These are phyloP conservation scores for Clarias laeviceps DNA, from an alignment of 2,797 vertebrate species.

Conservation along the genomic window DNA sequence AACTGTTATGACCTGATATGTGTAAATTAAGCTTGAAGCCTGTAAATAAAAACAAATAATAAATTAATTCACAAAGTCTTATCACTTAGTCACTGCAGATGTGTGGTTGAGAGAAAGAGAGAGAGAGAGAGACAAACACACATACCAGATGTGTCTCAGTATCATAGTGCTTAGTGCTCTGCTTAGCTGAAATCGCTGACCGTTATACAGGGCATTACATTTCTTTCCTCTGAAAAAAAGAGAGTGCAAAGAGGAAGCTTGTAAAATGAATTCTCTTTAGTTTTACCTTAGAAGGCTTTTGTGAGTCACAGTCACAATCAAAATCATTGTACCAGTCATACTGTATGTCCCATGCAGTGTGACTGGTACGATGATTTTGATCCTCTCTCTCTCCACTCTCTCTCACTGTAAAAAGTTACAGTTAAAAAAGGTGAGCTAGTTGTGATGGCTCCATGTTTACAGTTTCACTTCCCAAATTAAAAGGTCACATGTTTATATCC, in stretches of 20 bases:
- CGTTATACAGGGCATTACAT: not conserved
- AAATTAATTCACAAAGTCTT: not conserved
- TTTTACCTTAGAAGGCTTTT: not conserved
- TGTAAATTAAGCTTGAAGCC: not conserved
- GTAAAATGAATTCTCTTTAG: not conserved
- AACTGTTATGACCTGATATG: not conserved
- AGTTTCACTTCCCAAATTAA: not conserved
- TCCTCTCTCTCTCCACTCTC: too few species aligned
- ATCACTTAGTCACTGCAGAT: not conserved
- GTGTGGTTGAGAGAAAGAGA: too few species aligned
- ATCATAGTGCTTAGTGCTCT: not conserved
- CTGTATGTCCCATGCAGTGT: too few species aligned
- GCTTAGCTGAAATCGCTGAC: not conserved
- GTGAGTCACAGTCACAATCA: too few species aligned
- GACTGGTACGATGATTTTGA: too few species aligned
- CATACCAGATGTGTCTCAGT: not conserved
- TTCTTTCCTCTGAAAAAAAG: not conserved
- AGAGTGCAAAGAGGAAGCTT: not conserved
- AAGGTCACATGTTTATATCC: too few species aligned
- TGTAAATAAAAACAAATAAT: not conserved
- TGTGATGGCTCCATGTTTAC: not conserved
- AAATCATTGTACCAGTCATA: too few species aligned
- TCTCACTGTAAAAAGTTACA: too few species aligned
- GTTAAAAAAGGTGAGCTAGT: not conserved
- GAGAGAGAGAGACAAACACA: too few species aligned